Base-by-base conservation (phyloP, 1,140 invertebrate genomes). In the Venustaconcha ellipsiformis region DNA sequence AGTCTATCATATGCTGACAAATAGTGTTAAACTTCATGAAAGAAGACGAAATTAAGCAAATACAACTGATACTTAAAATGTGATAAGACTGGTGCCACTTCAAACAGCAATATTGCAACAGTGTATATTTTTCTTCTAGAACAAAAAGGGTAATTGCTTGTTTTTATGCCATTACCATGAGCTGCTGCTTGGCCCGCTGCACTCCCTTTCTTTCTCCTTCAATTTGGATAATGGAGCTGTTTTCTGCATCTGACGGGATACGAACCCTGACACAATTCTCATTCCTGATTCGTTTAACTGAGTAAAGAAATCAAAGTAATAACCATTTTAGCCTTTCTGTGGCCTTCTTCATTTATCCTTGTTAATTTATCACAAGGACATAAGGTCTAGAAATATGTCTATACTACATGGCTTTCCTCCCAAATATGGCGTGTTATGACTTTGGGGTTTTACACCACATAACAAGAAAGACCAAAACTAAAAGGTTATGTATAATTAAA, bases 191-290 rank as follows among this genome's bases (percentile, higher is more conserved):
- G 64, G 96, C 97, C 84, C 93, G 93, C 59, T 92, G 90, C 12
- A 99, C 97, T 65, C 96, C 96, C 75, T 94, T 93, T 80, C 94
- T 94, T 78, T 94, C 94, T 30, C 98, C 98, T 92, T 99, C 98
- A 78, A 99, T 96, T 60, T 96, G 93, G 84, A 99, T 97, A 56
- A 94, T 92, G 86, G 95, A 94, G 60, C 90, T 90, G 73, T 89
- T 88, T 83, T 96, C 95, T 79, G 93, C 93, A 84, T 98, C 96
- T 26, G 89, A 83, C 75, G 95, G 95, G 82, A 99, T 97, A 88
- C 95, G 95, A 80, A 99, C 97, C 69, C 94, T 92, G 67, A 97
- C 96, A 79, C 95, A 95, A 78, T 94, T 94, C 89, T 97, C 96
- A 81, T 96, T 95, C 90, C 98, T 97, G 78, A 99, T 92, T 83